phyloP scores from a whole-genome alignment of 2,888 invertebrate genomes.

The Epinotia demarniana region DNA sequence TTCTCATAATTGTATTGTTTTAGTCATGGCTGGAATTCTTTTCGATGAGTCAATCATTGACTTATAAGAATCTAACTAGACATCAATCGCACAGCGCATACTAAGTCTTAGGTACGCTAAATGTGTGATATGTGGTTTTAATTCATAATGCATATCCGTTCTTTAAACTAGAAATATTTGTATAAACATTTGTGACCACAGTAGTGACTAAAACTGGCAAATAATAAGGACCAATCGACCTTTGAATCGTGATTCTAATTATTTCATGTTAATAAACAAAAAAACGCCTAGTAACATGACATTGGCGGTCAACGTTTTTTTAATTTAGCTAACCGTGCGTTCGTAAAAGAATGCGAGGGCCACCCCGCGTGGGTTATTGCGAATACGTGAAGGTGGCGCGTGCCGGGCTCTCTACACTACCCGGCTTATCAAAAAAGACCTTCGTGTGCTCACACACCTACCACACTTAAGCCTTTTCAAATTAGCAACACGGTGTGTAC shows the following conservation, averaged over 20 bases:
- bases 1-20: neutral
- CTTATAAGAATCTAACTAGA: conserved; percentile 28
- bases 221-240: conserved; percentile 9
- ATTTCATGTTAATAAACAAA: conserved; percentile 43
- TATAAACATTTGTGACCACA: no score
- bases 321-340: conserved; percentile 54
- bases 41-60: neutral
- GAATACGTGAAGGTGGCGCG: conserved; percentile 72
- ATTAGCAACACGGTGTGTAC: conserved; percentile 46
- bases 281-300: conserved; percentile 45
- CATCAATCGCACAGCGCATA: neutral
- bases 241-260: conserved; percentile 41
- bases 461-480: conserved; percentile 54
- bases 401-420: conserved; percentile 58
- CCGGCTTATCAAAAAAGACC: conserved; percentile 5
- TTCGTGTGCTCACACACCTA: conserved; percentile 46
- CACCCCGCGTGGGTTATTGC: conserved; percentile 74
- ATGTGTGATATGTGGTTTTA: neutral
- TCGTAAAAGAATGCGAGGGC: conserved; percentile 75
- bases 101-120: neutral
- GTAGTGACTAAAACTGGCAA: no score
- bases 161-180: neutral
- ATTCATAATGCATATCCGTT: neutral
- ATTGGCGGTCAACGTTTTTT: conserved; percentile 46
- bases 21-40: neutral